Base-by-base conservation (phyloP, 1,140 invertebrate species). In the Ips typographus region DNA sequence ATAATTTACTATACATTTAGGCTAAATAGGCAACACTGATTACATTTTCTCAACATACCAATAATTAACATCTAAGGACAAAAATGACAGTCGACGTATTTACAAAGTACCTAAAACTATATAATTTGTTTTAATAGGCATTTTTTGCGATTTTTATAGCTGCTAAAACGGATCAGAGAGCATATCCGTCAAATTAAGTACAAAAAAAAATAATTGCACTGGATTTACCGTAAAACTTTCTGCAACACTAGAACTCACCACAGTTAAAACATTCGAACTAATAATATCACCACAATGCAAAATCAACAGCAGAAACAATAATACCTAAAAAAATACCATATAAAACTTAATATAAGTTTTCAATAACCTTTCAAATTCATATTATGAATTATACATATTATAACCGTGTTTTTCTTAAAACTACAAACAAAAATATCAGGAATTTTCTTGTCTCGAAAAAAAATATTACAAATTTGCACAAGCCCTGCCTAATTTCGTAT, bases 1-100 rank as follows among this genome's bases (percentile, higher is more conserved):
- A 78, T 80, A 79, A 80, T 78, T 80, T 80, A 80, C 78, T 80
- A 80, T 80, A 79, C 78, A 79, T 78, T 79, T 74, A 79, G 77
- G 73, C 68, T 70, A 70, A 77, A 79, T 77, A 77, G 75, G 77
- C 77, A 79, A 80, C 78, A 79, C 77, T 77, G 77, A 80, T 77
- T 80, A 80, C 75, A 80, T 61, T 63, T 72, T 69, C 72, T 63
- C 53, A 76, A 78, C 73, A 76, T 76, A 79, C 75, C 74, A 79
- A 70, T 69, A 74, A 72, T 78, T 78, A 79, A 72, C 74, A 77
- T 73, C 77, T 80, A 80, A 63, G 71, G 73, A 74, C 73, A 78
- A 70, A 75, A 76, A 75, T 72, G 72, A 77, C 76, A 78, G 74
- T 77, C 76, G 74, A 76, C 62, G 65, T 77, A 78, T 78, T 66